Evolutionary conservation across 2,113 vertebrate genomes (phyloP), one percentile per base, ranked within the genome.

Genomic region (Callospermophilus lateralis): DNA sequence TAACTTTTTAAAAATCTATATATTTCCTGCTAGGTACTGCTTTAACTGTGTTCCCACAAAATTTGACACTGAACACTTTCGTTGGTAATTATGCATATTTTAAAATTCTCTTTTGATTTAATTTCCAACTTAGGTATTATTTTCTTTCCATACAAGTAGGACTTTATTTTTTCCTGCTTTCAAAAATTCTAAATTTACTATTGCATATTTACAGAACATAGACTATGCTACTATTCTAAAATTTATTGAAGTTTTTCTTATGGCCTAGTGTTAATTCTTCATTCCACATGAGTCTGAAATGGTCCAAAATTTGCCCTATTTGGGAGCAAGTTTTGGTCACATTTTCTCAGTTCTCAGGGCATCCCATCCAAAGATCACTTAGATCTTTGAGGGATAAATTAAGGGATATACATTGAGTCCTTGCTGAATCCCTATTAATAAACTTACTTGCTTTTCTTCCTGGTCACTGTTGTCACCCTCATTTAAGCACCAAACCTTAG

Each of bases 51-150:
- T 58, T 88, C 10, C 22, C 7, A 16, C 91, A 58, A 78, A 80
- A 76, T 74, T 96, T 90, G 89, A n/a, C 34, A 48, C 24, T n/a
- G 67, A 73, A 7, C 22, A 16, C 85, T 80, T 96, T 84, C 53
- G 73, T 48, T 53, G 90, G 70, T 81, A 28, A 12, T 84, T 89
- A 63, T 81, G 72, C 70, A 17, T 93, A 79, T 89, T 92, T 97
- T 58, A 55, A 42, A 83, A 39, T 95, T 94, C 39, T 28, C 15
- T 67, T 95, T 96, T 78, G 17, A 53, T 90, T 95, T 91, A 10
- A 37, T 72, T 92, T 95, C 95, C 79, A 94, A 65, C 55, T 85
- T 34, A 83, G 32, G 72, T 26, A 24, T 90, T 92, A 74, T 90
- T 95, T 97, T 74, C 10, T 72, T 84, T 90, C 32, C 8, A 83